Percentiles rank a stretch among this genome's conserved stretches.
Evolutionary conservation across 2,888 invertebrate species (phyloP).

Genomic region (Pyrrhia umbra): DNA sequence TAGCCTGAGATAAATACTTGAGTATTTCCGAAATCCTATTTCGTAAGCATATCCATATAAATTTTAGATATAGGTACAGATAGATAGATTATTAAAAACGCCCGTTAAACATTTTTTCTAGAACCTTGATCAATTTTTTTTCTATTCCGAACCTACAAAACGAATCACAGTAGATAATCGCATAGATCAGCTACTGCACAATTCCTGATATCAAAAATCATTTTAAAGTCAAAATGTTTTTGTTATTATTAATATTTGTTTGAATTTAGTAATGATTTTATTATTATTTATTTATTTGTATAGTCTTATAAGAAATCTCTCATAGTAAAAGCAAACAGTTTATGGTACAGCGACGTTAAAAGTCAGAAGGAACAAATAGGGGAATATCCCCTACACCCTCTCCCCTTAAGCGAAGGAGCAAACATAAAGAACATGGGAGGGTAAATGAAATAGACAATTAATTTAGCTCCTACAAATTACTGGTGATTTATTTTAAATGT

Average conservation of each 20-base stretch:
- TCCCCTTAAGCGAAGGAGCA: neutral
- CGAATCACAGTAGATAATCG: no score
- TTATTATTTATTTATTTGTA: neutral
- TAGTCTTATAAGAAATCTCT: neutral
- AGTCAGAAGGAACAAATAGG: conserved; percentile 24
- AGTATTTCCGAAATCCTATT: no score
- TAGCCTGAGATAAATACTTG: no score
- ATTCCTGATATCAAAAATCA: no score
- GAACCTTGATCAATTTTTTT: no score
- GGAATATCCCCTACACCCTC: conserved; percentile 8
- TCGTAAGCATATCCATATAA: no score
- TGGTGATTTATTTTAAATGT: conserved; percentile 13
- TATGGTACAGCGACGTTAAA: conserved; percentile 11
- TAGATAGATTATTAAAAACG: no score
- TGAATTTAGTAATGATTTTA: neutral
- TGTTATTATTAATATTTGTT: neutral
- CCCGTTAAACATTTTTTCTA: no score
- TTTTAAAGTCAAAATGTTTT: neutral
- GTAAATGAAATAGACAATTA: conserved; percentile 27
- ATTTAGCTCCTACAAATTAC: conserved; percentile 25
- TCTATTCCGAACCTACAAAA: no score
- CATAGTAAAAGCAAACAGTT: conserved; percentile 3
- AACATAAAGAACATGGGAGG: conserved; percentile 19
- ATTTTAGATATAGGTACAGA: no score
- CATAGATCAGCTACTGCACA: no score